Conservation (phyloP, 2,113 vertebrate genomes). For the Platichthys flesus region DNA sequence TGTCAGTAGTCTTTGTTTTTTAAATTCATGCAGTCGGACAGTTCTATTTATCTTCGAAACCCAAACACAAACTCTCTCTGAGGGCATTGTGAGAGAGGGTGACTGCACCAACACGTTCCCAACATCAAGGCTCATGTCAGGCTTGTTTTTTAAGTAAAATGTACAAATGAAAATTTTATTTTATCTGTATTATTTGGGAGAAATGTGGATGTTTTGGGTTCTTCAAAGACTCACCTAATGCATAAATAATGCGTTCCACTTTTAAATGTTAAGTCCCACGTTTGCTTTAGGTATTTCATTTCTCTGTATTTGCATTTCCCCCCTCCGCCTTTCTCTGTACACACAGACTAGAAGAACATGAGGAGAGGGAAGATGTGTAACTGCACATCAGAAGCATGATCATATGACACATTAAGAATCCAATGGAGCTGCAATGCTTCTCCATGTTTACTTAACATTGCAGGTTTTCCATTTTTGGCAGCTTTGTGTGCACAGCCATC, state of each 20-base stretch:
- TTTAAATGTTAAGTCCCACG: conserved; percentile 80
- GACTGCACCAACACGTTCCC: conserved; percentile 47
- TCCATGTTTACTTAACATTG: conserved; percentile 34
- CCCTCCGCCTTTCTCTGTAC: conserved; percentile 55
- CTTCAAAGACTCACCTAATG: conserved; percentile 80
- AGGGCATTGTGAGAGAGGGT: conserved; percentile 45
- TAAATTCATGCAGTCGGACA: conserved; percentile 34
- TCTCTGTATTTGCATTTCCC: conserved; percentile 67
- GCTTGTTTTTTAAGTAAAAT: conserved; percentile 73
- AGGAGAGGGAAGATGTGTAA: conserved; percentile 35
- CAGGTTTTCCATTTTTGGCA: conserved; percentile 4
- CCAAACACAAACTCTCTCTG: conserved; percentile 47
- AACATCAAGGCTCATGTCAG: conserved; percentile 72
- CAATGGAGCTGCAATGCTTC: conserved; percentile 19
- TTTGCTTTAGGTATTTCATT: conserved; percentile 74
- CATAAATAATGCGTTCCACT: conserved; percentile 79
- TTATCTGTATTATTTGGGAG: conserved; percentile 74
- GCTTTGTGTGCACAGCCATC: background rate
- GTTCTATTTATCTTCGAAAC: conserved; percentile 53
- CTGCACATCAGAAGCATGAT: conserved; percentile 60
- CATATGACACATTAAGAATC: conserved; percentile 42
- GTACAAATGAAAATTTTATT: conserved; percentile 81
- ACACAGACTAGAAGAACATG: conserved; percentile 66
- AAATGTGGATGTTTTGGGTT: conserved; percentile 69
- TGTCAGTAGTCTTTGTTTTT: background rate